Evolutionary conservation across 2,113 vertebrate species (phyloP), one percentile per base, ranked within the genome.

Genomic region (Megatriorchis doriae): DNA sequence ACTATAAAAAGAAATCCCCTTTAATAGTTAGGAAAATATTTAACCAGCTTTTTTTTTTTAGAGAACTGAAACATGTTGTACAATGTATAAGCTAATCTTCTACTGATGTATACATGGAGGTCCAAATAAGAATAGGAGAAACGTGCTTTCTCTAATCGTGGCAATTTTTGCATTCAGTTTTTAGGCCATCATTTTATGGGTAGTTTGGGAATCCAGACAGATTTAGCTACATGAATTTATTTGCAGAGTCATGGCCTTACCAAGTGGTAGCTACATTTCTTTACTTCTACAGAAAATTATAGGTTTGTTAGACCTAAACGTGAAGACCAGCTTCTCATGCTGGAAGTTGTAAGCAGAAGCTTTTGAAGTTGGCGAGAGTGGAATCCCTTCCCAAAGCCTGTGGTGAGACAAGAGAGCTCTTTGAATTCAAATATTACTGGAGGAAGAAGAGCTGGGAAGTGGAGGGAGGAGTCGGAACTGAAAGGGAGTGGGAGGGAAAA

Each of bases 1-100:
- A 65, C 73, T 82, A 80, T 90, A 95, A 75, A 95, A 95, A 95
- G 58, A 93, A 94, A 93, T 80, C 3, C 3, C 19, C 12, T 63
- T 58, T 94, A 81, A 93, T 6, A 53, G 53, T 70, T 87, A 68
- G 68, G 50, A 95, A 96, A 93, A 92, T 75, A 86, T 91, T 97
- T 93, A 66, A 94, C 89, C 15, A 47, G 67, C 1, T 59, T 58
- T 62, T 63, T 77, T 45, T 34, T 43, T 43, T 52, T 75, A 77
- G 86, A 71, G 26, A 66, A 77, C 38, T 62, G 66, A 89, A 81
- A 81, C 80, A 65, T 2, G 8, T 42, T 84, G 27, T 88, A 84
- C 77, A 61, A 52, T 72, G 62, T 94, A 68, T 63, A 93, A 90
- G 19, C 16, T 80, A 91, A 87, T 75, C n/a, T 72, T 59, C 70